A percentile compares a stretch with the other conserved stretches of the same genome.
Conservation (phyloP, 2,797 vertebrate species). For the Melanotaenia maccullochi region DNA sequence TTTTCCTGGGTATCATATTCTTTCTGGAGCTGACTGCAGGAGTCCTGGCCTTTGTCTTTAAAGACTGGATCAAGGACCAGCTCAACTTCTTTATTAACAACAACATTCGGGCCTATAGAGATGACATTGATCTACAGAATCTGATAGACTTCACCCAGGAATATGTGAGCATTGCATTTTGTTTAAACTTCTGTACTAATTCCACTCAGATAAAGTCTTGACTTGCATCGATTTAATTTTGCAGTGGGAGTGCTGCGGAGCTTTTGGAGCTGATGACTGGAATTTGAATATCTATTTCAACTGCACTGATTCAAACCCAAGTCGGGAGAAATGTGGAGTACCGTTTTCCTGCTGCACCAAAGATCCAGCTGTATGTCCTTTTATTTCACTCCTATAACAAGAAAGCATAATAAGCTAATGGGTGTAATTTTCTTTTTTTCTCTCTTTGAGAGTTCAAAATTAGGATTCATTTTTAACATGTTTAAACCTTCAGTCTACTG, state of each 20-base stretch:
- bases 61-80: conserved; percentile 99
- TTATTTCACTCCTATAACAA: background rate
- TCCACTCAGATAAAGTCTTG: conserved; percentile 16
- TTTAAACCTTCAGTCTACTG: background rate
- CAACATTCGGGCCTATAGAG: conserved; percentile 97
- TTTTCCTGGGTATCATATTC: conserved; percentile 99
- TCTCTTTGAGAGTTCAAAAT: conserved; percentile 1
- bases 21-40: conserved; percentile 99
- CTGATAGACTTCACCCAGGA: conserved; percentile 99
- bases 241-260: conserved; percentile 99
- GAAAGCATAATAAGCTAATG: background rate
- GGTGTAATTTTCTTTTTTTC: conserved; percentile 8
- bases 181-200: conserved; percentile 1
- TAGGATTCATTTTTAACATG: conserved; percentile 8
- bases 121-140: conserved; percentile 99
- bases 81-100: conserved; percentile 99
- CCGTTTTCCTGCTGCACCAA: conserved; percentile 99
- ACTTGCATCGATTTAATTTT: conserved; percentile 45
- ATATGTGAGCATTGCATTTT: conserved; percentile 87
- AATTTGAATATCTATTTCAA: conserved; percentile 99
- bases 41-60: conserved; percentile 98
- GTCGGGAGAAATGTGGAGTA: conserved; percentile 96
- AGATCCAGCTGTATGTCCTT: conserved; percentile 92
- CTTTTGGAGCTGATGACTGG: conserved; percentile 97
- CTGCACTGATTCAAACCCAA: conserved; percentile 97